Percentiles rank a stretch among this genome's conserved stretches.
Conservation (phyloP, 1,140 invertebrate species). For the Cephus cinctus region DNA sequence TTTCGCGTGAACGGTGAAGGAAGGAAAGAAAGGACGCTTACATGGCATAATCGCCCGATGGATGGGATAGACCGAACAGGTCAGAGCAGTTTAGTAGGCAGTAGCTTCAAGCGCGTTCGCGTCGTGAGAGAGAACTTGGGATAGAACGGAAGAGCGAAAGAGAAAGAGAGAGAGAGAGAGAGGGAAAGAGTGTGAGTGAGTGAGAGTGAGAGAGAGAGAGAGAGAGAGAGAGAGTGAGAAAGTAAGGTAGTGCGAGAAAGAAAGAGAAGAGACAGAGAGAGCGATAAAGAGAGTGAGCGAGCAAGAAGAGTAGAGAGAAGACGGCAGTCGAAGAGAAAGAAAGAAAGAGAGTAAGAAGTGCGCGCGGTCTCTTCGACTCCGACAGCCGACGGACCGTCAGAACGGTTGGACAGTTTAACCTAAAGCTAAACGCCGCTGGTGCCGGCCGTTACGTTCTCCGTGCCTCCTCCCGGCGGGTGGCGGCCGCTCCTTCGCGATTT, state of each 20-base stretch:
- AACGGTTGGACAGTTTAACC: constrained; percentile 1
- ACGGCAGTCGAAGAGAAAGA: constrained; percentile 1
- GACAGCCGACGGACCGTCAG: constrained; percentile 3
- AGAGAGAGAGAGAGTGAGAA: constrained; percentile 4
- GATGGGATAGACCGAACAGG: constrained; percentile 18
- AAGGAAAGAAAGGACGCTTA: not conserved
- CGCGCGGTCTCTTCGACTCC: not conserved
- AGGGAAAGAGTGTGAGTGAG: constrained; percentile 1
- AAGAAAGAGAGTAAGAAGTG: constrained; percentile 5
- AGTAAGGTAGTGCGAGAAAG: not conserved
- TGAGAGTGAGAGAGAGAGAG: not conserved
- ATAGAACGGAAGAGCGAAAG: constrained; percentile 9
- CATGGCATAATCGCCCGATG: constrained; percentile 3
- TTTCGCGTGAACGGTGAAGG: constrained; percentile 2
- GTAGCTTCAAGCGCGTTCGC: constrained; percentile 8
- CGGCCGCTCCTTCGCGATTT: constrained; percentile 39
- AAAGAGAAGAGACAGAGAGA: constrained; percentile 4
- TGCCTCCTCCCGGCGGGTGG: constrained; percentile 35
- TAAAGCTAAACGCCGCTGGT: constrained; percentile 6
- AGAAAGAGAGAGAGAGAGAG: constrained; percentile 12
- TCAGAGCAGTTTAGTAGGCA: constrained; percentile 17
- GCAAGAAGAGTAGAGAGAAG: constrained; percentile 3
- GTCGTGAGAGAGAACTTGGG: constrained; percentile 12
- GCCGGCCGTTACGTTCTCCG: constrained; percentile 37
- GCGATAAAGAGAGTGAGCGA: constrained; percentile 14